Evolutionary conservation across 2,113 vertebrate genomes (phyloP), one percentile per base, ranked within the genome.

Genomic region (Xiphophorus maculatus): DNA sequence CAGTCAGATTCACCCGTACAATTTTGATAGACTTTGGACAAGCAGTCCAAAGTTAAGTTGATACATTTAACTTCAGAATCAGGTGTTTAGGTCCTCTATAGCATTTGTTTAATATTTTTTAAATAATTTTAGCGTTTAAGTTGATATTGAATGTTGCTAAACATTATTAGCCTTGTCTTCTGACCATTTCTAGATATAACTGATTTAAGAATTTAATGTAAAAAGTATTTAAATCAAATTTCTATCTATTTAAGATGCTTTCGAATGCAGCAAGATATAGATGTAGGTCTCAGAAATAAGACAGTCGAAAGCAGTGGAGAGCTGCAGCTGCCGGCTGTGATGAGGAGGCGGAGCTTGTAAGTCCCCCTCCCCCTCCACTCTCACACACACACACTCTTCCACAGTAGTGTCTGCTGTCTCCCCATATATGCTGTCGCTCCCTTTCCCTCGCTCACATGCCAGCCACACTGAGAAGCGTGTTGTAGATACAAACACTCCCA

Each of bases 341-440:
- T 69, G 64, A 65, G 84, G 91, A 90, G 95, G 95, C 75, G 95
- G 95, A 91, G 95, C 91, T 88, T 93, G 27, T 75, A 66, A 51
- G 71, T 81, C 70, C 79, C 82, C 76, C 73, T 76, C 78, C 69
- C 81, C 77, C 63, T 81, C 63, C 71, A 66, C 73, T 71, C 68
- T 71, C 76, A 67, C 74, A 76, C 68, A 74, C 60, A 74, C 68
- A 74, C 79, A 63, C 62, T 66, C 70, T 70, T 54, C 80, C 54
- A 74, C 35, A 37, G 25, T 37, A 28, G 54, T 65, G 69, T 82
- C 79, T 81, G 54, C 63, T 73, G 80, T 84, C 67, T 67, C 74
- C 54, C 78, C 64, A 15, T 35, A 73, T 75, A 51, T 29, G 33
- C 60, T 25, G 54, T 30, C 19, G 40, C 40, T 77, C 74, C 71